Base-by-base conservation (phyloP, 35 echinoderm and acorn worm species). In the Diadema setosum region DNA sequence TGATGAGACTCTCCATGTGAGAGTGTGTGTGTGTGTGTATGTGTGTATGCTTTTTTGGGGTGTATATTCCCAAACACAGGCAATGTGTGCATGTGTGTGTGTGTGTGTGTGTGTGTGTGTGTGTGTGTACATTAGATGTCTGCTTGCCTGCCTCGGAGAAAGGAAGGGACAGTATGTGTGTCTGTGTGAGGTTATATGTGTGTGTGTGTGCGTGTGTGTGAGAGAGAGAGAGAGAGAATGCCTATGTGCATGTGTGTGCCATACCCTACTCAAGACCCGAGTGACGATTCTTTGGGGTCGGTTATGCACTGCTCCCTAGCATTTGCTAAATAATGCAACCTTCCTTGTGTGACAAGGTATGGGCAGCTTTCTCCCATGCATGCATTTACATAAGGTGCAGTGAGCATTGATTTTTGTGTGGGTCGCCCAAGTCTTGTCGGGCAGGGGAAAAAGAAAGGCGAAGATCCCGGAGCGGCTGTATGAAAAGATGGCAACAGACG, bases 381-480 rank as follows among this genome's bases (percentile, higher is more conserved):
- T 78, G 27, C 44, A 78, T 78, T 78, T 78, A 78, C 73, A 78
- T 78, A 78, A 78, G 34, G 40, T 78, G 44, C 73, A 78, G 73
- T 36, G 73, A 41, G 73, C 73, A 78, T 78, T 78, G 73, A 78
- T 78, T 78, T 78, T 78, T 78, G 73, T 78, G 73, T 78, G 73
- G 73, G 73, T 78, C 73, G 73, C 73, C 44, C 44, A 41, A 34
- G 73, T 36, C 73, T 78, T 41, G 44, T 78, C 33, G 44, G n/a
- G 48, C 73, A 15, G 37, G 73, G 73, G 37, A 44, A 78, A 78
- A 44, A 78, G 37, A 21, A 78, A 31, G 20, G 37, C 37, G 37
- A 31, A 67, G 30, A 67, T 29, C 30, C 29, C 0, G 61, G 6
- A 16, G 4, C 21, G 29, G 27, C n/a, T n/a, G n/a, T n/a, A n/a